phyloP scores from a whole-genome alignment of 2,888 invertebrate genomes.

The Meta bourneti region DNA sequence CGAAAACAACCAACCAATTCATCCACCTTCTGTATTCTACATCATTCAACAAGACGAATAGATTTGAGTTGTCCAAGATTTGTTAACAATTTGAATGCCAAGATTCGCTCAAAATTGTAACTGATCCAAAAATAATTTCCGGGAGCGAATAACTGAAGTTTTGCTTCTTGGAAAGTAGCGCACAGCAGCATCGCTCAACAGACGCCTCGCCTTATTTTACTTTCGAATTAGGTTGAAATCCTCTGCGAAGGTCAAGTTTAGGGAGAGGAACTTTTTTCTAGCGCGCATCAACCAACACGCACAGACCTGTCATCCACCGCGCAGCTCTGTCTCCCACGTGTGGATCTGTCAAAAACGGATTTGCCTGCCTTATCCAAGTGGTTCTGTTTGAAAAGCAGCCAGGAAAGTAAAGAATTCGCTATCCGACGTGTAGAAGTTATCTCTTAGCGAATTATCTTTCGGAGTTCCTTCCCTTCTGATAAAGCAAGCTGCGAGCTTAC shows the following conservation, averaged over 20 bases:
- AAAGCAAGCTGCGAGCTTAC: conserved; percentile 21
- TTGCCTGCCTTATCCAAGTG: not conserved
- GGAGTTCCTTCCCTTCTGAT: conserved; percentile 1
- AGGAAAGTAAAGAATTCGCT: not conserved
- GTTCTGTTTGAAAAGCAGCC: not conserved
- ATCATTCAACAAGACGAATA: too few species aligned
- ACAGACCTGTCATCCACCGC: not conserved
- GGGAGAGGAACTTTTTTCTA: not conserved
- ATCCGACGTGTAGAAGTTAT: conserved; percentile 1
- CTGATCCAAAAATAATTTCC: not conserved
- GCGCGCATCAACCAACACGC: not conserved
- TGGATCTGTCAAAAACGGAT: not conserved
- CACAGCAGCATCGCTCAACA: not conserved
- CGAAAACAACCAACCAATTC: too few species aligned
- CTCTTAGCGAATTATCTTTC: not conserved
- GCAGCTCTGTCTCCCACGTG: not conserved
- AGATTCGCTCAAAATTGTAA: not conserved
- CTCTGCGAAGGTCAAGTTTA: not conserved
- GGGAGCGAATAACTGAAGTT: not conserved
- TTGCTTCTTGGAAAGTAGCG: too few species aligned
- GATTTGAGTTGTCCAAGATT: not conserved
- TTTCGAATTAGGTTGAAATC: not conserved
- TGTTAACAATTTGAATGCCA: not conserved
- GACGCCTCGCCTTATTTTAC: not conserved
- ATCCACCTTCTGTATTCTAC: too few species aligned